phyloP scores from a whole-genome alignment of 2,888 invertebrate species.

The Mesodorylaimus sp. region DNA sequence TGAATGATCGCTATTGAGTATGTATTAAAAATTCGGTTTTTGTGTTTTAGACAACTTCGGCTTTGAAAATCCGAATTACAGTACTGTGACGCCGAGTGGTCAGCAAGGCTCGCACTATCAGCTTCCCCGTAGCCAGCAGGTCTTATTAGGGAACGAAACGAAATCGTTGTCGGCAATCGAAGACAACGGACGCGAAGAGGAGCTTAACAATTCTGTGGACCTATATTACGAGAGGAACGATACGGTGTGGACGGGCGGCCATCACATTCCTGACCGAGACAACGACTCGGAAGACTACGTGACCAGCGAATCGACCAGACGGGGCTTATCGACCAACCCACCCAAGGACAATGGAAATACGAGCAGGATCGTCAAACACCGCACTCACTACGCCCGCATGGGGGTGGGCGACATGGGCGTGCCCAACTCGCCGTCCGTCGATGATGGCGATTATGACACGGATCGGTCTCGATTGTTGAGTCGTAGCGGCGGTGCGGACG shows the following conservation, averaged over 20 bases:
- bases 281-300: background rate
- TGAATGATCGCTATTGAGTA: no score
- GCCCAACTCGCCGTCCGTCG: background rate
- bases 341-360: background rate
- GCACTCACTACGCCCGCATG: conserved; percentile 1
- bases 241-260: background rate
- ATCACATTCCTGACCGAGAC: background rate
- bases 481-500: background rate
- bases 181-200: no score
- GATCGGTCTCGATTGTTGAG: background rate
- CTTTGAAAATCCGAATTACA: conserved; percentile 5
- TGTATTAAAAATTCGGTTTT: no score
- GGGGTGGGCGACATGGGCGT: conserved; percentile 8
- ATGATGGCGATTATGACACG: background rate
- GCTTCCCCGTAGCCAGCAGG: no score
- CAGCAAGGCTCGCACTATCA: no score
- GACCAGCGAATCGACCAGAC: background rate
- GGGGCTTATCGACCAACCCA: background rate
- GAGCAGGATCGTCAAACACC: background rate
- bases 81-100: background rate
- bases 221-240: background rate
- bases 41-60: conserved; percentile 4
- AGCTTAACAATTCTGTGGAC: background rate
- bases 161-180: no score
- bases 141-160: no score